phyloP scores from a whole-genome alignment of 1,140 invertebrate species.

The Tachypleus tridentatus region DNA sequence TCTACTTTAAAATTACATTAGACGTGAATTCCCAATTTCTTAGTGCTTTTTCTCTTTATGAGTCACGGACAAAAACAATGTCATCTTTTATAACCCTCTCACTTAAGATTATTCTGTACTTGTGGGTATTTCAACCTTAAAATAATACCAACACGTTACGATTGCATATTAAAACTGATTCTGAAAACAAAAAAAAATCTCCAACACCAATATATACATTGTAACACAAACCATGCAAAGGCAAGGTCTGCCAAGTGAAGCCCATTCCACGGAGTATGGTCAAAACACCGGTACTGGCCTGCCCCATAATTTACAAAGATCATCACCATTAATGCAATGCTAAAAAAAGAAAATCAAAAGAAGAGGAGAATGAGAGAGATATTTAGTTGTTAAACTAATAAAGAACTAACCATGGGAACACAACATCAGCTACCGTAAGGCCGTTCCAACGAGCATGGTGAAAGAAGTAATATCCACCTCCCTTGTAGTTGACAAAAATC shows the following conservation, averaged over 20 bases:
- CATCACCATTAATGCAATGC: slow-evolving; percentile 46
- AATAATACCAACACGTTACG: too few species aligned
- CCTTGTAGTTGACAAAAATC: slow-evolving; percentile 81
- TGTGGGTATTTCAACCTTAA: too few species aligned
- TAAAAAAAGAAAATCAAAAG: slow-evolving; percentile 15
- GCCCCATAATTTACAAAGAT: slow-evolving; percentile 85
- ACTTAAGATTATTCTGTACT: too few species aligned
- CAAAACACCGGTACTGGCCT: slow-evolving; percentile 74
- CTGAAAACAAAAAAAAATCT: too few species aligned
- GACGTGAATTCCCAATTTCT: too few species aligned
- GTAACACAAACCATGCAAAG: slow-evolving; percentile 67
- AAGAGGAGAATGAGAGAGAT: background rate
- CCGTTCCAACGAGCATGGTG: slow-evolving; percentile 89
- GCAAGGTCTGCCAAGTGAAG: slow-evolving; percentile 82
- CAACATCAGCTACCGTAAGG: slow-evolving; percentile 75
- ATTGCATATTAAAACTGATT: too few species aligned
- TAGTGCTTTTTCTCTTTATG: too few species aligned
- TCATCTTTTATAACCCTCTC: too few species aligned
- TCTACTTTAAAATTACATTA: too few species aligned
- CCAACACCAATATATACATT: too few species aligned
- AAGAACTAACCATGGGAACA: slow-evolving; percentile 86
- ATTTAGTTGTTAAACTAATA: background rate
- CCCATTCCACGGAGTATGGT: slow-evolving; percentile 88
- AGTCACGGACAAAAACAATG: too few species aligned
- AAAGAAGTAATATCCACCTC: slow-evolving; percentile 75